Conservation (phyloP, 92 coral and sea anemone genomes). For the Montipora capitata region DNA sequence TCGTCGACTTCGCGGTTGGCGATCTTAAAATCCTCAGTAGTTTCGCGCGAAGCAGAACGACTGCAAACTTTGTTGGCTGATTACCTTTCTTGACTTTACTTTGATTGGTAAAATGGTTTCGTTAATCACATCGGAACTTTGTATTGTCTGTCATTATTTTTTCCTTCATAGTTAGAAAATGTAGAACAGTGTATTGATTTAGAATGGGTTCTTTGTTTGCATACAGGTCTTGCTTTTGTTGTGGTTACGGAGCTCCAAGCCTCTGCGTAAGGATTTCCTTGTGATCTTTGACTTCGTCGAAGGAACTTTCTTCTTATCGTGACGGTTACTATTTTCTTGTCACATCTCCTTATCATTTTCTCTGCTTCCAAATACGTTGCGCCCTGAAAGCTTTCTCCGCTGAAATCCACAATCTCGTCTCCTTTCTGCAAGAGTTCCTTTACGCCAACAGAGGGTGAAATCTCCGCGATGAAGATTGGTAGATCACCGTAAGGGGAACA, state of each 20-base stretch:
- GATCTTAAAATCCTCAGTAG: not conserved
- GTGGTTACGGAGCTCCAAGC: slow-evolving; percentile 40
- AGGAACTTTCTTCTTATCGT: slow-evolving; percentile 80
- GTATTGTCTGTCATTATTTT: too few species aligned
- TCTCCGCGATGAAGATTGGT: slow-evolving; percentile 80
- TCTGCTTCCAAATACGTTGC: slow-evolving; percentile 81
- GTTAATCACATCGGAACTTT: not conserved
- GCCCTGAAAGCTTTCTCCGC: slow-evolving; percentile 79
- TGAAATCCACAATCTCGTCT: slow-evolving; percentile 82
- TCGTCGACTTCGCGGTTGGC: too few species aligned
- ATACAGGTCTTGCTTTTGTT: not conserved
- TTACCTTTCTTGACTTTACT: not conserved
- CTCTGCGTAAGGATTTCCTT: slow-evolving; percentile 51
- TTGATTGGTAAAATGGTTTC: not conserved
- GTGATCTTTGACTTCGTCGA: slow-evolving; percentile 45
- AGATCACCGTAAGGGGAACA: slow-evolving; percentile 90
- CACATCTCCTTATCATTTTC: slow-evolving; percentile 45
- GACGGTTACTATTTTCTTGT: slow-evolving; percentile 63
- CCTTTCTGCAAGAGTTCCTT: slow-evolving; percentile 69
- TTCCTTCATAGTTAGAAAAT: not conserved
- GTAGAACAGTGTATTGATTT: slow-evolving; percentile 31
- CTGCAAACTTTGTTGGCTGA: not conserved
- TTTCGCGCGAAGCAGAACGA: not conserved
- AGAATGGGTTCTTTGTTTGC: slow-evolving; percentile 26
- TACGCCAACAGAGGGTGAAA: slow-evolving; percentile 40